Conservation (phyloP, 2,888 invertebrate genomes). For the Carabus problematicus region DNA sequence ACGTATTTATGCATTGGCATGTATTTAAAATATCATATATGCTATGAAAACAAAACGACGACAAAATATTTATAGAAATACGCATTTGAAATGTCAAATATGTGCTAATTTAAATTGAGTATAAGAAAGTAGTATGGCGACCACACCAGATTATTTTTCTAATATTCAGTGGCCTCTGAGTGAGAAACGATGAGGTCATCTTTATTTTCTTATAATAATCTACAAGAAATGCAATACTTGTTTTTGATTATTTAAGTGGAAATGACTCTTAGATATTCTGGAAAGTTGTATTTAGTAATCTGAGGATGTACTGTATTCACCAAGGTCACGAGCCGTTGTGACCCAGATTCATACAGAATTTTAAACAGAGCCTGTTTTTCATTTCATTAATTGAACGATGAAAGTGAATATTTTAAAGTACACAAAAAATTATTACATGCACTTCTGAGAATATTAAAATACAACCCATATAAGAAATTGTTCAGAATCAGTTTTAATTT, state of each 20-base stretch:
- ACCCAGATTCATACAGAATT: conserved; percentile 17
- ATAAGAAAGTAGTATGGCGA: no score
- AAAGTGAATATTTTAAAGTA: no score
- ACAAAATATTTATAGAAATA: no score
- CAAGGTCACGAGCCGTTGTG: conserved; percentile 21
- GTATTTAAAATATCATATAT: no score
- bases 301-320: background rate
- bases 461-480: background rate
- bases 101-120: no score
- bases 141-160: no score
- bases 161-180: conserved; percentile 1
- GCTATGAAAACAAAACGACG: no score
- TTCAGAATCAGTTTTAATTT: background rate
- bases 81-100: no score
- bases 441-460: no score
- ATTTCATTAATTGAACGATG: no score
- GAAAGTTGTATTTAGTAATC: conserved; percentile 16
- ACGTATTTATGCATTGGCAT: no score
- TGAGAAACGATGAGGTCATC: conserved; percentile 12
- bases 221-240: conserved; percentile 18
- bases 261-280: conserved; percentile 1
- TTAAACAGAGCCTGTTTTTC: conserved; percentile 8
- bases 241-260: conserved; percentile 11
- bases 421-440: no score
- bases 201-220: conserved; percentile 19